Percentiles rank a stretch among this genome's conserved stretches.
Evolutionary conservation across 2,888 invertebrate genomes (phyloP).

Genomic region (Trypoxylon attenuatum): DNA sequence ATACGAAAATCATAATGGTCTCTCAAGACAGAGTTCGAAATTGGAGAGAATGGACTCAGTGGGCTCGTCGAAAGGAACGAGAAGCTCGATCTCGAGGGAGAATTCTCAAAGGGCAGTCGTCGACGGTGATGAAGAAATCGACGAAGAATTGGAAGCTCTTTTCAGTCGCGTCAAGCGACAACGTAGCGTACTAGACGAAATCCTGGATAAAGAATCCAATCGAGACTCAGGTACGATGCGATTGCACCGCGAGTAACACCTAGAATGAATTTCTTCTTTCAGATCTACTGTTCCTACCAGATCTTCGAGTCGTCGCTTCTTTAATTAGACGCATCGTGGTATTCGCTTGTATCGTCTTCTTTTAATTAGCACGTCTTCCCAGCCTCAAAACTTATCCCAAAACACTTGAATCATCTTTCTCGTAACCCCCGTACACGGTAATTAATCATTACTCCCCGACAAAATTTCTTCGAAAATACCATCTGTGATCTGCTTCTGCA

Average conservation of each 20-base stretch:
- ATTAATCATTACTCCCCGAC: too few relatives aligned
- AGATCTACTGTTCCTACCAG: background rate
- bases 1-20: slow-evolving; percentile 12
- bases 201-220: slow-evolving; percentile 78
- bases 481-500: too few relatives aligned
- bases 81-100: slow-evolving; percentile 28
- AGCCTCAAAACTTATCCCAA: too few relatives aligned
- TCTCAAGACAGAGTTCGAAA: slow-evolving; percentile 38
- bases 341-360: background rate
- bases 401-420: too few relatives aligned
- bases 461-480: too few relatives aligned
- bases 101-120: slow-evolving; percentile 48
- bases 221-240: slow-evolving; percentile 54
- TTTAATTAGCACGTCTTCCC: background rate
- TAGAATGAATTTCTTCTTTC: slow-evolving; percentile 12
- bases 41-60: slow-evolving; percentile 35
- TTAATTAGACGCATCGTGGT: background rate
- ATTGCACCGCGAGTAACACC: slow-evolving; percentile 13
- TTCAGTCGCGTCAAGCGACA: slow-evolving; percentile 81
- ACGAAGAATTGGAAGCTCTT: slow-evolving; percentile 79
- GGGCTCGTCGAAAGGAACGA: slow-evolving; percentile 28
- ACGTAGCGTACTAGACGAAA: slow-evolving; percentile 83
- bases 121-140: slow-evolving; percentile 76
- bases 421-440: too few relatives aligned
- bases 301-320: background rate